phyloP scores from a whole-genome alignment of 2,113 vertebrate genomes.

The Laterallus jamaicensis region DNA sequence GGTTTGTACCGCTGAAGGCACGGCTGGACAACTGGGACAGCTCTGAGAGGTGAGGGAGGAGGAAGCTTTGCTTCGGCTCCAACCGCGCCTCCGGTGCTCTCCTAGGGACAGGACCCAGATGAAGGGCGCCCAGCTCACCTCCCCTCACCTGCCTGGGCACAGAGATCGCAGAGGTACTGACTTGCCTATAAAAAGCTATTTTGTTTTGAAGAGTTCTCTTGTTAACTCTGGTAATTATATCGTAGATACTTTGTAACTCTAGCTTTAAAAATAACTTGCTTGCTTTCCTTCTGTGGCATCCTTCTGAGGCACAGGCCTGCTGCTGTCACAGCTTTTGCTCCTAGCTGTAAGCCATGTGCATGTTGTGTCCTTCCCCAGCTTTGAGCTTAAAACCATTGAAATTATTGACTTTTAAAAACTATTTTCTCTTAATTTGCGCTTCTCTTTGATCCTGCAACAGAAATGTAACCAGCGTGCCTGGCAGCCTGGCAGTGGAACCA shows the following conservation, averaged over 20 bases:
- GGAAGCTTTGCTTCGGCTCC: neutral
- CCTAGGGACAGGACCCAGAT: neutral
- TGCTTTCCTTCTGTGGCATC: neutral
- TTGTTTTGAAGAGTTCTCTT: neutral
- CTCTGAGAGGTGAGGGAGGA: neutral
- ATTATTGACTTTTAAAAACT: neutral
- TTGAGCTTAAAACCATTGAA: neutral
- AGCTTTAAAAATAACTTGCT: neutral
- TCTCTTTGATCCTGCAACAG: neutral
- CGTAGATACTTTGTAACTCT: neutral
- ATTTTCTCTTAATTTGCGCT: neutral
- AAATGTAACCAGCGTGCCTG: accelerated
- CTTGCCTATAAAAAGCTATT: neutral
- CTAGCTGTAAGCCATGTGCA: neutral
- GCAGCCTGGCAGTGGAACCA: neutral
- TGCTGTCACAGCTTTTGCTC: neutral
- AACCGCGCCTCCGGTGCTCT: neutral
- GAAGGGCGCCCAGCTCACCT: neutral
- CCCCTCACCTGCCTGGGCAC: too few species aligned
- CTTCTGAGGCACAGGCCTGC: neutral
- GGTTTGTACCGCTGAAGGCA: neutral
- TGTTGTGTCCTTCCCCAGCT: neutral
- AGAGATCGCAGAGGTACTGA: too few species aligned
- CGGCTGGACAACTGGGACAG: neutral
- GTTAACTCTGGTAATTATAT: neutral